Evolutionary conservation across 2,888 invertebrate genomes (phyloP).

Genomic region (Ichneumoninae sp.): DNA sequence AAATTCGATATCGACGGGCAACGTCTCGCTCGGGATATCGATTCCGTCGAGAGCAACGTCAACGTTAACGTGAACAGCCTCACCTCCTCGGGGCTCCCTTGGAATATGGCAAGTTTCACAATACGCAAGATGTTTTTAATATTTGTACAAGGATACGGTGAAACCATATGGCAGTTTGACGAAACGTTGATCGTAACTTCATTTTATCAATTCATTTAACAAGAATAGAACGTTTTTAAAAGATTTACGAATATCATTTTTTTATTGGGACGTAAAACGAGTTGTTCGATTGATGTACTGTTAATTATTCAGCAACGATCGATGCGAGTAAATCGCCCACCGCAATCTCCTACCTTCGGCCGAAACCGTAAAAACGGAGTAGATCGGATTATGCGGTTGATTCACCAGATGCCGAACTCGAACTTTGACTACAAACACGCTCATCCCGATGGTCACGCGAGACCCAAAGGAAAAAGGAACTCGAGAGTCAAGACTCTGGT

Average conservation of each 20-base stretch:
- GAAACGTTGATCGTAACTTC: background rate
- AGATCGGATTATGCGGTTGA: slow-evolving; percentile 1
- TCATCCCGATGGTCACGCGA: slow-evolving; percentile 29
- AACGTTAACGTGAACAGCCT: slow-evolving; percentile 53
- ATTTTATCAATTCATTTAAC: background rate
- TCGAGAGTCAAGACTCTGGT: background rate
- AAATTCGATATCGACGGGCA: slow-evolving; percentile 28
- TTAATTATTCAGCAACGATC: slow-evolving; percentile 13
- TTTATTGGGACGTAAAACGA: too few relatives aligned
- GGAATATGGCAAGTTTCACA: slow-evolving; percentile 45
- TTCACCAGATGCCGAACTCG: slow-evolving; percentile 29
- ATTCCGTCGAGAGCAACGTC: slow-evolving; percentile 39
- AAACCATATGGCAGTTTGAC: too few relatives aligned
- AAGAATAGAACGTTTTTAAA: background rate
- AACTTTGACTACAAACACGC: slow-evolving; percentile 42
- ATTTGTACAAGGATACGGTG: background rate
- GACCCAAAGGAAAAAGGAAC: background rate
- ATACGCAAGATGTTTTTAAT: background rate
- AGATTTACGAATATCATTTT: too few relatives aligned
- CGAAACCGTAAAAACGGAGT: background rate
- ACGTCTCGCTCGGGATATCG: background rate
- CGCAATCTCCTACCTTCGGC: background rate
- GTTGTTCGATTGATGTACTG: background rate
- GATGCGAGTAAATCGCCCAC: background rate
- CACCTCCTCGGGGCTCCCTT: background rate